Conservation (phyloP, 35 echinoderm and acorn worm genomes). For the Hemicentrotus pulcherrimus region DNA sequence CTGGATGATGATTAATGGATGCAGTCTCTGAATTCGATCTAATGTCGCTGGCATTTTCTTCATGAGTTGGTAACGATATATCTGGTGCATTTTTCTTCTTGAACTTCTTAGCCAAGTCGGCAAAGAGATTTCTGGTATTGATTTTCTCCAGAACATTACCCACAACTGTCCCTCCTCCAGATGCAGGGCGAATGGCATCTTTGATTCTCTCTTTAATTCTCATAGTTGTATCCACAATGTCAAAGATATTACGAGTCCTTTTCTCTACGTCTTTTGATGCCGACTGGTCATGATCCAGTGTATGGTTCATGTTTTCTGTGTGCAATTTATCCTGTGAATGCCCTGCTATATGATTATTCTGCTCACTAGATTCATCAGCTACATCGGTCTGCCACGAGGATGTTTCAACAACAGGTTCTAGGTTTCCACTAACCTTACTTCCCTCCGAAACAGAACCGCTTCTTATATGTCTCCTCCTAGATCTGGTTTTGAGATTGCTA, state of each 20-base stretch:
- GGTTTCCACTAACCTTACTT: background rate
- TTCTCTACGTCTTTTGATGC: background rate
- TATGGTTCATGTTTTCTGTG: background rate
- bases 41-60: background rate
- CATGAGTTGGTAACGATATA: background rate
- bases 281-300: background rate
- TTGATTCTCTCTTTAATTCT: conserved; percentile 28
- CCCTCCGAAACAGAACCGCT: background rate
- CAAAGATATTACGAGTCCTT: conserved; percentile 36
- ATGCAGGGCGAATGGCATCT: background rate
- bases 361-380: background rate
- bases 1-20: background rate
- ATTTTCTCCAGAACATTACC: conserved; percentile 1
- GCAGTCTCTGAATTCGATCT: background rate
- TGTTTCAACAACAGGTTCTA: conserved; percentile 26
- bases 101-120: conserved; percentile 42
- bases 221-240: conserved; percentile 33
- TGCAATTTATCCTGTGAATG: background rate
- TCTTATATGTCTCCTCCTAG: background rate
- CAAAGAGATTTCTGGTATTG: conserved; percentile 34
- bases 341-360: background rate
- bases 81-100: conserved; percentile 22
- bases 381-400: background rate
- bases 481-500: background rate
- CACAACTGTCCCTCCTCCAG: background rate